Conservation (phyloP, 2,797 vertebrate genomes). For the Diglossa cyanea region DNA sequence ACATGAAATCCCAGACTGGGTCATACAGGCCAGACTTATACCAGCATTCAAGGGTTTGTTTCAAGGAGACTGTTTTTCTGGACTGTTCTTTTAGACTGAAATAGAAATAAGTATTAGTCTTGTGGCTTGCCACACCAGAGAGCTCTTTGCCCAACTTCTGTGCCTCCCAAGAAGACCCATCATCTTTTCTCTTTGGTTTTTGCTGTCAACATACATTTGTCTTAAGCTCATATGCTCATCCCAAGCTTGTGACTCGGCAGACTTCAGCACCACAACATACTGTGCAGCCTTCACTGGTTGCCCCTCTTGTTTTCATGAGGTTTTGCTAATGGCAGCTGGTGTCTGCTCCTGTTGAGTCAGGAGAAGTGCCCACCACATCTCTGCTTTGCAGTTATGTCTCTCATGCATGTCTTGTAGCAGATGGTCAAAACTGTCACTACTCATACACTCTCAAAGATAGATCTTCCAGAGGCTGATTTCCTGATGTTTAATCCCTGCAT, state of each 20-base stretch:
- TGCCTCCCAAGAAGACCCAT: background rate
- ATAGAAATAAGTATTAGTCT: background rate
- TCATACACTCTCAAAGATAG: background rate
- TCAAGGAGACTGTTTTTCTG: background rate
- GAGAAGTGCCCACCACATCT: background rate
- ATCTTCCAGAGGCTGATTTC: background rate
- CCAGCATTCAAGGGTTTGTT: background rate
- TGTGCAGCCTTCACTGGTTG: background rate
- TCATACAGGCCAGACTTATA: background rate
- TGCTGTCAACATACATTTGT: background rate
- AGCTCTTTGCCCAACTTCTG: background rate
- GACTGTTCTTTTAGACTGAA: background rate
- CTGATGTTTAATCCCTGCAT: background rate
- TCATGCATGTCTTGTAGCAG: background rate
- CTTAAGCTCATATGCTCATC: background rate
- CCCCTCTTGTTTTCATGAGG: background rate
- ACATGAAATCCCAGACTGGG: background rate
- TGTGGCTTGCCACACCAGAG: accelerated
- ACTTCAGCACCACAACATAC: background rate
- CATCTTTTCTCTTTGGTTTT: background rate
- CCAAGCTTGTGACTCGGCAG: background rate
- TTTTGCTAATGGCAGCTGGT: background rate
- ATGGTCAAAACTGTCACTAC: background rate
- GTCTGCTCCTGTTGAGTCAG: accelerated
- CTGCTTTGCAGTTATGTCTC: background rate